Conservation (phyloP, 1,140 invertebrate species). For the Zelostemma sp. region DNA sequence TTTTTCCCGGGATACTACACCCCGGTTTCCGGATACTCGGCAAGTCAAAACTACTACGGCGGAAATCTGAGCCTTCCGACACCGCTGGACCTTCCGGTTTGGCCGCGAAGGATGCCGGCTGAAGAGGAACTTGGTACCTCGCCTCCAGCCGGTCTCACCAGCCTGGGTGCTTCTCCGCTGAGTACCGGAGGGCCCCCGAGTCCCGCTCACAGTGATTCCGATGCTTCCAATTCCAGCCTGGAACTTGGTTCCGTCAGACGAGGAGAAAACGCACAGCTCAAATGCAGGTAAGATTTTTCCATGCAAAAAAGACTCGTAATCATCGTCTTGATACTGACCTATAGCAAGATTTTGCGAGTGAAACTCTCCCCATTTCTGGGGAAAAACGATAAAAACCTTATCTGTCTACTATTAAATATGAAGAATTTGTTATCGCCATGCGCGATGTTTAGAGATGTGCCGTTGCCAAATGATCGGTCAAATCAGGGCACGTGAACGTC, state of each 20-base stretch:
- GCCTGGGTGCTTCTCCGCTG: slow-evolving; percentile 37
- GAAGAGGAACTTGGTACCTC: slow-evolving; percentile 59
- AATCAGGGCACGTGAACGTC: too few relatives aligned
- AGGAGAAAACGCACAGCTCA: slow-evolving; percentile 63
- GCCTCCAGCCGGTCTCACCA: slow-evolving; percentile 41
- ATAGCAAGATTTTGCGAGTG: neutral
- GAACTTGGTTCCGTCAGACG: slow-evolving; percentile 63
- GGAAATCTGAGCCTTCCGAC: slow-evolving; percentile 49
- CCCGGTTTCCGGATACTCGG: slow-evolving; percentile 46
- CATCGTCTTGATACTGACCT: neutral
- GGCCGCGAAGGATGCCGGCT: slow-evolving; percentile 63
- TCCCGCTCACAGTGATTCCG: slow-evolving; percentile 67
- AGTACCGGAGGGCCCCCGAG: slow-evolving; percentile 59
- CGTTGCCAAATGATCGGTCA: too few relatives aligned
- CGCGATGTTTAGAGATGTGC: too few relatives aligned
- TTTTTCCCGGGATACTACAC: slow-evolving; percentile 61
- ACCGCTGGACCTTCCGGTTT: slow-evolving; percentile 61
- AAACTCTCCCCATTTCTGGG: too few relatives aligned
- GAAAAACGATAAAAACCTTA: too few relatives aligned
- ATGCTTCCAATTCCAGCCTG: slow-evolving; percentile 66
- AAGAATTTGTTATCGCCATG: too few relatives aligned
- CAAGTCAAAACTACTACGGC: slow-evolving; percentile 51
- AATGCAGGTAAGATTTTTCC: slow-evolving; percentile 60
- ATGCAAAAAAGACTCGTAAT: neutral
- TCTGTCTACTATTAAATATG: too few relatives aligned